phyloP scores from a whole-genome alignment of 2,888 invertebrate species.

The Nephrotoma appendiculata region DNA sequence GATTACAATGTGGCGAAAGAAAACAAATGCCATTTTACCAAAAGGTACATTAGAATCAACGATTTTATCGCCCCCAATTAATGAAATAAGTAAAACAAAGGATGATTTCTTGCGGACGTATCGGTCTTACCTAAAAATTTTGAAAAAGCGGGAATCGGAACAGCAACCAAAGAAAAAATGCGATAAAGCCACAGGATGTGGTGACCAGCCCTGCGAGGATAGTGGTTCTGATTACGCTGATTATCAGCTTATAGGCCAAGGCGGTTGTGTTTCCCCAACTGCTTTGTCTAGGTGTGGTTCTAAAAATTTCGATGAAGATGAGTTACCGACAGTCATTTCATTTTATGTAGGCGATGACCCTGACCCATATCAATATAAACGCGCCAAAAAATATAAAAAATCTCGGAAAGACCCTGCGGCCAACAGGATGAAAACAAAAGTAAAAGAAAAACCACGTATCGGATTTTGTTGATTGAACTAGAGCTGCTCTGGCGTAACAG shows the following conservation, averaged over 20 bases:
- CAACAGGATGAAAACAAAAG: background rate
- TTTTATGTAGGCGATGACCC: background rate
- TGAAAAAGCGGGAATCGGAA: background rate
- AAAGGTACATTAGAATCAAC: background rate
- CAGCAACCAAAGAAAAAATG: background rate
- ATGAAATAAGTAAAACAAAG: background rate
- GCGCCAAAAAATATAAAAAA: background rate
- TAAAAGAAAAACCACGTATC: background rate
- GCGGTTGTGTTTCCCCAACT: background rate
- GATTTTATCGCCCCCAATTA: background rate
- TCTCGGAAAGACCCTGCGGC: background rate
- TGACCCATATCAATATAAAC: background rate
- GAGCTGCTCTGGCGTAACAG: background rate
- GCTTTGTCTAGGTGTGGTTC: no score
- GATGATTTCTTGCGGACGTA: background rate
- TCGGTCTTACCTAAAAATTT: background rate
- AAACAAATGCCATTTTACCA: background rate
- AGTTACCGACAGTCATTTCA: background rate
- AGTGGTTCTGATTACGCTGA: background rate
- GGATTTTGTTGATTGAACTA: background rate
- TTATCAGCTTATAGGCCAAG: background rate
- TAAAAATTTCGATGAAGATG: background rate
- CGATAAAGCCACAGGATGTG: background rate
- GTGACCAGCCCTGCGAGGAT: background rate
- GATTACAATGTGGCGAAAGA: background rate